These are phyloP conservation scores for Dipodomys merriami DNA, from an alignment of 2,113 vertebrate genomes.

Conservation along the genomic window DNA sequence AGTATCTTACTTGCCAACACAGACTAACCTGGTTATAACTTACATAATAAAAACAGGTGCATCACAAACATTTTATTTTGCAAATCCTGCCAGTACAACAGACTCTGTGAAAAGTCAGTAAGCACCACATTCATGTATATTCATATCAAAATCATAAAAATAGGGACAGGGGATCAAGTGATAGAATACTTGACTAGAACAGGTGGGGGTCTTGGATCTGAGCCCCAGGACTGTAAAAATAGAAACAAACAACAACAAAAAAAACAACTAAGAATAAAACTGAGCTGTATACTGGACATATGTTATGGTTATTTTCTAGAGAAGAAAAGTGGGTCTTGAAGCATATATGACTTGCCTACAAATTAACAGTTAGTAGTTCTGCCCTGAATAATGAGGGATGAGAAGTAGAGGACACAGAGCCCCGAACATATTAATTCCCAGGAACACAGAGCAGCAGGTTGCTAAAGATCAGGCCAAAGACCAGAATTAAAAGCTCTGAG, in stretches of 20 bases:
- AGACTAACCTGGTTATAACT: not conserved
- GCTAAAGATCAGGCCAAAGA: not conserved
- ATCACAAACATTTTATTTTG: not conserved
- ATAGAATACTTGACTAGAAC: too few relatives aligned
- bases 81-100: not conserved
- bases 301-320: not conserved
- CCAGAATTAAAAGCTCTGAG: not conserved
- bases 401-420: accelerated
- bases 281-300: not conserved
- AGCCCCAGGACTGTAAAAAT: too few relatives aligned
- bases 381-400: not conserved
- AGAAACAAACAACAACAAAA: not conserved
- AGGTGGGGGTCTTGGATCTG: not conserved
- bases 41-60: not conserved
- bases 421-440: not conserved
- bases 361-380: not conserved
- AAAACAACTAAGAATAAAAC: not conserved
- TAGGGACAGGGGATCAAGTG: not conserved
- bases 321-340: not conserved
- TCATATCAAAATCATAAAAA: constrained; percentile 3
- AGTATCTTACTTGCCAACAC: not conserved
- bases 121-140: not conserved
- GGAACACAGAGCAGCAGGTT: not conserved
- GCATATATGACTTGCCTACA: not conserved
- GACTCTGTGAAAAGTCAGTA: not conserved